Conservation (phyloP, 2,888 invertebrate genomes). For the Oscheius myriophilus region DNA sequence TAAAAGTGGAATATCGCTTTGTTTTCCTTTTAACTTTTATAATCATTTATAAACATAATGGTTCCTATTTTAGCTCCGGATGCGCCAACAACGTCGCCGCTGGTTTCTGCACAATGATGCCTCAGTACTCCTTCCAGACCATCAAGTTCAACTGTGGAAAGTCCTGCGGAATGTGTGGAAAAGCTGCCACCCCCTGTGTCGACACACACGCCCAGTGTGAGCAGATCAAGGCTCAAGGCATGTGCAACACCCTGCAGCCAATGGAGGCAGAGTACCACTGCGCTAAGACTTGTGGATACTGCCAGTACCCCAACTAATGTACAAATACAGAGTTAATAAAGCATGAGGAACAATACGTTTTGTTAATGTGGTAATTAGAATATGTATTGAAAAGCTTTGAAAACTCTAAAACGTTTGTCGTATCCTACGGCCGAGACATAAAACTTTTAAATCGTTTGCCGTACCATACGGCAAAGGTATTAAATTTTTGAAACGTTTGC, state of each 20-base stretch:
- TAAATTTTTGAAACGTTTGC: too few relatives aligned
- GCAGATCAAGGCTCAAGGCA: conserved; percentile 24
- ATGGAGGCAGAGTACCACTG: conserved; percentile 41
- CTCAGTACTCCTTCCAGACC: neutral
- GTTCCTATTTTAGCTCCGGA: neutral
- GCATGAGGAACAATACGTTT: too few relatives aligned
- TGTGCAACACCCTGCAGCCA: conserved; percentile 31
- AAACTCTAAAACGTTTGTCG: too few relatives aligned
- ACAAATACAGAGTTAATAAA: neutral
- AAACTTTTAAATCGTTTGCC: too few relatives aligned
- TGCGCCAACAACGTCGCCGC: conserved; percentile 1
- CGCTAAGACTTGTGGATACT: conserved; percentile 43
- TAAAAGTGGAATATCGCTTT: too few relatives aligned
- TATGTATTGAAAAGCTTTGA: too few relatives aligned
- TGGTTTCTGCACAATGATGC: conserved; percentile 18
- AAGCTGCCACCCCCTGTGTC: conserved; percentile 29
- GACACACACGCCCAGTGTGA: conserved; percentile 36
- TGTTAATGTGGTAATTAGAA: too few relatives aligned
- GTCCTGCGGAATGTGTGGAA: conserved; percentile 39
- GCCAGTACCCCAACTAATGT: conserved; percentile 37
- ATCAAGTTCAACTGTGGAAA: conserved; percentile 27
- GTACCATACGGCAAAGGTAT: too few relatives aligned
- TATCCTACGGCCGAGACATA: too few relatives aligned
- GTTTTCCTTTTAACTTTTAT: conserved; percentile 25
- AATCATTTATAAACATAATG: neutral